These are phyloP conservation scores for Psilopsiagon aurifrons DNA, from an alignment of 2,113 vertebrate species.

Conservation along the genomic window DNA sequence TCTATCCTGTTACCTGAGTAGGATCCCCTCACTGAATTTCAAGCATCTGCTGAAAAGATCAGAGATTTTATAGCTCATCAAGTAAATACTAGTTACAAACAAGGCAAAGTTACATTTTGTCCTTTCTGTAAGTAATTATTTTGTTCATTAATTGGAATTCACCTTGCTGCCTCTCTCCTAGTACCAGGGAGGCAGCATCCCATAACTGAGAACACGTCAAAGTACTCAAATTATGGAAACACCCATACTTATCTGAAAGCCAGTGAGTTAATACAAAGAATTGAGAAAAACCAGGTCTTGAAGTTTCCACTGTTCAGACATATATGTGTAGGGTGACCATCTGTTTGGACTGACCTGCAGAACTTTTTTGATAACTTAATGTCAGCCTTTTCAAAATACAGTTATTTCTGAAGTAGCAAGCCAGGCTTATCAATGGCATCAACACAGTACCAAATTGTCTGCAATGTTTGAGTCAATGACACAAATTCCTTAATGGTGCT, in stretches of 20 bases:
- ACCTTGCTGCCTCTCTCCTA: neutral
- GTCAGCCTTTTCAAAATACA: neutral
- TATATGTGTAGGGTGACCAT: neutral
- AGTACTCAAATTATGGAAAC: neutral
- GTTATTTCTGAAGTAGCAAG: neutral
- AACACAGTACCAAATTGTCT: neutral
- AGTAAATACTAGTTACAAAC: neutral
- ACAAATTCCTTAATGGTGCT: neutral
- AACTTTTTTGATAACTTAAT: neutral
- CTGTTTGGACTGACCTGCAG: neutral
- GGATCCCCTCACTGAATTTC: neutral
- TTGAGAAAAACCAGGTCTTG: neutral
- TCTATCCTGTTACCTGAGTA: neutral
- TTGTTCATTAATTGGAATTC: neutral
- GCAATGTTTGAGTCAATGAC: neutral
- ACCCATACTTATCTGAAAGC: neutral
- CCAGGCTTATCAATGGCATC: neutral
- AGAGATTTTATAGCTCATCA: neutral
- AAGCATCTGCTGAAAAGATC: neutral
- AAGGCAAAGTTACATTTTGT: neutral
- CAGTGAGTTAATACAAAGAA: neutral
- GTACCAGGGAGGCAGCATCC: neutral
- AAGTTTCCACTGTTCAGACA: neutral
- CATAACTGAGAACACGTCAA: neutral
- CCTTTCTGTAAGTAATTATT: neutral